Percentiles rank a stretch among this genome's conserved stretches.
Evolutionary conservation across 2,888 invertebrate genomes (phyloP).

Genomic region (Erebia palarica): DNA sequence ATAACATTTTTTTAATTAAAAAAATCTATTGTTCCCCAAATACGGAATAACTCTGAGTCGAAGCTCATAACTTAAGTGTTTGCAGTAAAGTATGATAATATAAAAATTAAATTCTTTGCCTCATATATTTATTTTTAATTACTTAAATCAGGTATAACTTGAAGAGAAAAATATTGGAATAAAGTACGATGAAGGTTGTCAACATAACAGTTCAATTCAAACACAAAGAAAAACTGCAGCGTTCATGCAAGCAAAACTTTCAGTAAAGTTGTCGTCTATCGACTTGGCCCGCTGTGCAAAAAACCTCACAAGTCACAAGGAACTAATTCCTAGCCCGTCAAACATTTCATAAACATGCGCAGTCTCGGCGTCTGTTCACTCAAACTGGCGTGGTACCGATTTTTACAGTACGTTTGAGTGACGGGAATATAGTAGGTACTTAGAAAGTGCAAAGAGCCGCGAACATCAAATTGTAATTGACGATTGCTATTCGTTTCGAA

Average conservation of each 20-base stretch:
- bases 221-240: constrained; percentile 24
- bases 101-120: background rate
- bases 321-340: constrained; percentile 72
- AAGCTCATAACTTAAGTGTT: no score
- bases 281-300: constrained; percentile 36
- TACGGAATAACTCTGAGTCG: no score
- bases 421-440: constrained; percentile 21
- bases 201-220: constrained; percentile 12
- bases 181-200: background rate
- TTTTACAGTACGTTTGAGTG: constrained; percentile 55
- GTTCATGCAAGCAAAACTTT: constrained; percentile 22
- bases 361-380: constrained; percentile 41
- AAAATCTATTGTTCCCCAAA: no score
- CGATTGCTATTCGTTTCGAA: no score
- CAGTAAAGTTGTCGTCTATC: constrained; percentile 15
- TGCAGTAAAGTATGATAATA: background rate
- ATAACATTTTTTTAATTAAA: no score
- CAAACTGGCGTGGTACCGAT: constrained; percentile 59
- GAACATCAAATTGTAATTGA: background rate
- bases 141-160: background rate
- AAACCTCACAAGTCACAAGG: constrained; percentile 41
- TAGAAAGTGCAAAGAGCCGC: background rate
- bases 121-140: background rate
- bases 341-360: constrained; percentile 72
- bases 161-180: background rate